phyloP scores from a whole-genome alignment of 1,140 invertebrate species.

The Drosophila lowei region DNA sequence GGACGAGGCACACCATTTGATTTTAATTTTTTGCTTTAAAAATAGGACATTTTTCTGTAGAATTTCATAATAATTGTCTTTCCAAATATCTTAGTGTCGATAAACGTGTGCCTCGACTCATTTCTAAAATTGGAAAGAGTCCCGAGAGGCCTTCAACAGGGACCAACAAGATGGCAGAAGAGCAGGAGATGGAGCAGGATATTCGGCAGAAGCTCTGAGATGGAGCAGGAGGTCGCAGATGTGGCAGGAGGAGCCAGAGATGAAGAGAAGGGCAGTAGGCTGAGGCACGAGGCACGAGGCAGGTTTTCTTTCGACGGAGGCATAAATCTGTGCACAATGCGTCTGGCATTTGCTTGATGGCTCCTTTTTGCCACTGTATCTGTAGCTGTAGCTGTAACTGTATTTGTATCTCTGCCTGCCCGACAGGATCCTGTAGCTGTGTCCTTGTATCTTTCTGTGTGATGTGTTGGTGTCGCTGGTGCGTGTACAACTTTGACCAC shows the following conservation, averaged over 20 bases:
- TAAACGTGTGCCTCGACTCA: too few species aligned
- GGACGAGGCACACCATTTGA: too few species aligned
- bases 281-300: constrained; percentile 4
- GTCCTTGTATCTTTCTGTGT: constrained; percentile 18
- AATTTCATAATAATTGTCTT: too few species aligned
- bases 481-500: constrained; percentile 58
- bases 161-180: neutral
- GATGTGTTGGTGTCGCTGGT: constrained; percentile 24
- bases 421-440: neutral
- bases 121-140: too few species aligned
- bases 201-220: too few species aligned
- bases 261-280: too few species aligned
- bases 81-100: too few species aligned
- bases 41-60: too few species aligned
- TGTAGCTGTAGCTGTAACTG: neutral
- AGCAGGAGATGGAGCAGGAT: too few species aligned
- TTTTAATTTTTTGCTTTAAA: too few species aligned
- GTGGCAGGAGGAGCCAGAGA: too few species aligned
- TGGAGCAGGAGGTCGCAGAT: neutral
- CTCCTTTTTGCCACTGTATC: constrained; percentile 18
- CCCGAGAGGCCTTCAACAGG: neutral
- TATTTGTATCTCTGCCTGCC: constrained; percentile 3
- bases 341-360: constrained; percentile 61
- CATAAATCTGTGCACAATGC: constrained; percentile 70
- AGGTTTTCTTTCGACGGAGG: neutral